Base-by-base conservation (phyloP, 1,140 invertebrate species). In the Neotoxoptera formosana region DNA sequence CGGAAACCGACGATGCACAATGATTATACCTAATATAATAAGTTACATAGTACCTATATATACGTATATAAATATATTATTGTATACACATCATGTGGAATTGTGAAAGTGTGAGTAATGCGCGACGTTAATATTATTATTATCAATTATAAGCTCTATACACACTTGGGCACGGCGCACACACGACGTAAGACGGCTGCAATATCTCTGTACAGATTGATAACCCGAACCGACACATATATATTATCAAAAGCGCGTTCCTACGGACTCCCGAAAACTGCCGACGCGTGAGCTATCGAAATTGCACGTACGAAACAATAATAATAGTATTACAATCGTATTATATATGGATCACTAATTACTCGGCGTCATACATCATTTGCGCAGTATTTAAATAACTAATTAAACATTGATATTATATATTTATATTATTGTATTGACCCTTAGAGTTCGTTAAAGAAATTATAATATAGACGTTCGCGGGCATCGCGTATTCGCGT, bases 1-100 rank as follows among this genome's bases (percentile, higher is more conserved):
- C 60, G 60, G 60, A 76, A 76, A 76, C 60, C n/a, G 14, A 76
- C 60, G 60, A 76, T 76, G 60, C 60, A 76, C 60, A 76, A 76
- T 76, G 60, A 76, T 76, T 76, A 76, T 76, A 76, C 30, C 60
- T 76, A 76, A 76, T 76, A 76, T 76, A 76, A 76, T 76, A 76
- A 76, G 1, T 41, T 41, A 41, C 41, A 41, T 76, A 20, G 17
- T 76, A 67, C n/a, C n/a, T n/a, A n/a, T n/a, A n/a, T n/a, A n/a
- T n/a, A n/a, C n/a, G n/a, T n/a, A n/a, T n/a, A n/a, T n/a, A n/a
- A n/a, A n/a, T 67, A 56, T 25, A 67, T 51, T 11, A 14, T 41
- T 41, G 47, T 48, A 48, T 14, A 4, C 17, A 3, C n/a, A 76
- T 76, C n/a, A 30, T 76, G 14, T 76, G 14, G 30, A 76, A 11